phyloP scores from a whole-genome alignment of 2,113 vertebrate species.

The Silurus meridionalis region DNA sequence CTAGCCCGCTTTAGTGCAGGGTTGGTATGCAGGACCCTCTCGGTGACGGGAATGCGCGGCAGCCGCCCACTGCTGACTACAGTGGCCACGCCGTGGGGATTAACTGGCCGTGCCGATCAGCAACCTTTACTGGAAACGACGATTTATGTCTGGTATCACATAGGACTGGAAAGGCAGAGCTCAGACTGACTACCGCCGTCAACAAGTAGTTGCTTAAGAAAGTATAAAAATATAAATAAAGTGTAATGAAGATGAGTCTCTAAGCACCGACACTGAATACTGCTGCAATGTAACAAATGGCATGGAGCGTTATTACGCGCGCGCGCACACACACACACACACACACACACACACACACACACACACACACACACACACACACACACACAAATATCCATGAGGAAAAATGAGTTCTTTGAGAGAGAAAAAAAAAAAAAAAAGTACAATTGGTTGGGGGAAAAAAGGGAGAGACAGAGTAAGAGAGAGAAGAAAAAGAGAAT shows the following conservation, averaged over 20 bases:
- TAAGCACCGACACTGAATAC: not conserved
- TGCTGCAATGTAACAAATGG: conserved; percentile 3
- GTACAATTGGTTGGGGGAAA: too few relatives aligned
- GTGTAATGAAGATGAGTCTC: not conserved
- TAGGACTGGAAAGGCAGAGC: not conserved
- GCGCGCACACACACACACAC: not conserved
- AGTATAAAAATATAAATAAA: conserved; percentile 13
- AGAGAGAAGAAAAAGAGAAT: not conserved
- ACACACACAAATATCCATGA: not conserved
- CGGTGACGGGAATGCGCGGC: conserved; percentile 42
- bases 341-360: not conserved
- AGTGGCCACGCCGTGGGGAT: not conserved
- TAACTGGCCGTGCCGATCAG: not conserved
- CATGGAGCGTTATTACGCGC: not conserved
- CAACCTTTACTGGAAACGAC: conserved; percentile 28
- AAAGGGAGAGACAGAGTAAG: too few relatives aligned
- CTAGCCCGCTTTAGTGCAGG: conserved; percentile 39
- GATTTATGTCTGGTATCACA: not conserved
- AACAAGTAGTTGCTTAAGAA: not conserved
- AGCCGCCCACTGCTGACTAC: conserved; percentile 33
- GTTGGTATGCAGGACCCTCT: conserved; percentile 46
- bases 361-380: not conserved
- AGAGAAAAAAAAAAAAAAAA: not conserved
- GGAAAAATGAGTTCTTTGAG: not conserved
- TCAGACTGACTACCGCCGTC: not conserved